phyloP scores from a whole-genome alignment of 2,888 invertebrate species.

The Campoplex nolae region DNA sequence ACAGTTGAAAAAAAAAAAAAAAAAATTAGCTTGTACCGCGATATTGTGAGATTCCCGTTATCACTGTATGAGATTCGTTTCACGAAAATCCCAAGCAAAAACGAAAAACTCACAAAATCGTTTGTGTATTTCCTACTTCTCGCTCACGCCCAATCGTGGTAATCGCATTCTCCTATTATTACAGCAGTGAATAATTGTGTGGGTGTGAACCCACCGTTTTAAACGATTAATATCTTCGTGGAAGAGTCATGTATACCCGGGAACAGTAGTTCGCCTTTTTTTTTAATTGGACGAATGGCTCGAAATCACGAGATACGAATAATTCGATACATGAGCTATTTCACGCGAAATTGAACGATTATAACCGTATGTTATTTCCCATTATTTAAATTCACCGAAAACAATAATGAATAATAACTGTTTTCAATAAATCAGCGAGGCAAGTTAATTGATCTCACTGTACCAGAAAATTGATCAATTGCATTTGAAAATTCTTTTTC shows the following conservation, averaged over 20 bases:
- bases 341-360: conserved; percentile 40
- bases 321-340: conserved; percentile 40
- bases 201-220: conserved; percentile 51
- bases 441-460: neutral
- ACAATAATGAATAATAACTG: neutral
- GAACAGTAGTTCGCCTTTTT: conserved; percentile 33
- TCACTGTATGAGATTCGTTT: neutral
- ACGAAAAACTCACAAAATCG: neutral
- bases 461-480: neutral
- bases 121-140: neutral
- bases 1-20: neutral
- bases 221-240: conserved; percentile 57
- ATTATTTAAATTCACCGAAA: neutral
- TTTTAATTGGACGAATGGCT: conserved; percentile 41
- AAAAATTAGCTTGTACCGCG: neutral
- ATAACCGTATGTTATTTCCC: neutral
- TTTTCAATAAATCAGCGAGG: neutral
- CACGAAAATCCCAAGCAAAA: conserved; percentile 2
- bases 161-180: conserved; percentile 46
- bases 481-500: neutral
- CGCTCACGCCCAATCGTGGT: conserved; percentile 36
- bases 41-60: conserved; percentile 1
- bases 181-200: conserved; percentile 54
- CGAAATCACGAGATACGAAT: conserved; percentile 57
- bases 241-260: conserved; percentile 42